These are phyloP conservation scores for Trichomalopsis sarcophagae DNA, from an alignment of 1,140 invertebrate species.

Conservation along the genomic window DNA sequence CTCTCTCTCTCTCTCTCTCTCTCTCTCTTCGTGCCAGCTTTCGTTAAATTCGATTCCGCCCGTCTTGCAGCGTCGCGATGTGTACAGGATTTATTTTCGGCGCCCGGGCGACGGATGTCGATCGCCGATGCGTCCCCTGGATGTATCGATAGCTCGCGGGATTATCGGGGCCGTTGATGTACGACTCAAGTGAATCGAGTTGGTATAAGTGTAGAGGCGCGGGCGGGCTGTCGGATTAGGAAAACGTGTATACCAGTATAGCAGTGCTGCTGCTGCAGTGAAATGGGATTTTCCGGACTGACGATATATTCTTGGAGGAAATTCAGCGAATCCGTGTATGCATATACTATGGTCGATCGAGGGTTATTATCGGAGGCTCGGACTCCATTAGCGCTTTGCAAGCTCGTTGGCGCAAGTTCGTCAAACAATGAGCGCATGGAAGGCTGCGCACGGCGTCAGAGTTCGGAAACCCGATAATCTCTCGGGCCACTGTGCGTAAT, in stretches of 20 bases:
- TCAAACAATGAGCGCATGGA: slow-evolving; percentile 10
- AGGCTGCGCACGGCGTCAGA: neutral
- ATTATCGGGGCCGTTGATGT: slow-evolving; percentile 21
- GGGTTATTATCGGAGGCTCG: neutral
- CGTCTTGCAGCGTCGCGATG: neutral
- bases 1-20: too few relatives aligned
- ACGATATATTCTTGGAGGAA: too few relatives aligned
- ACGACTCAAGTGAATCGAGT: neutral
- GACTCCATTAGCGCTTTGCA: slow-evolving; percentile 11
- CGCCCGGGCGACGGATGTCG: slow-evolving; percentile 12
- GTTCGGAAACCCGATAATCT: slow-evolving; percentile 9
- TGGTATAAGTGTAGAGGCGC: neutral
- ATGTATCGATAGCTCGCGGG: neutral
- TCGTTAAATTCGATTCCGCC: slow-evolving; percentile 12
- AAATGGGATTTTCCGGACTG: too few relatives aligned
- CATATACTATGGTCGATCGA: too few relatives aligned
- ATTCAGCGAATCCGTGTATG: neutral
- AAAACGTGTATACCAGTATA: neutral
- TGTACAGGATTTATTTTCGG: slow-evolving; percentile 31
- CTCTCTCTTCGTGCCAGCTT: neutral
- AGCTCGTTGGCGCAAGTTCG: neutral
- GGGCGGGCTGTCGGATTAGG: neutral
- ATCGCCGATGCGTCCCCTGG: neutral
- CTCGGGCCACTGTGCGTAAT: neutral
- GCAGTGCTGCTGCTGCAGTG: too few relatives aligned